A percentile compares a stretch with the other conserved stretches of the same genome.
Conservation (phyloP, 2,113 vertebrate genomes). For the Vidua chalybeata region DNA sequence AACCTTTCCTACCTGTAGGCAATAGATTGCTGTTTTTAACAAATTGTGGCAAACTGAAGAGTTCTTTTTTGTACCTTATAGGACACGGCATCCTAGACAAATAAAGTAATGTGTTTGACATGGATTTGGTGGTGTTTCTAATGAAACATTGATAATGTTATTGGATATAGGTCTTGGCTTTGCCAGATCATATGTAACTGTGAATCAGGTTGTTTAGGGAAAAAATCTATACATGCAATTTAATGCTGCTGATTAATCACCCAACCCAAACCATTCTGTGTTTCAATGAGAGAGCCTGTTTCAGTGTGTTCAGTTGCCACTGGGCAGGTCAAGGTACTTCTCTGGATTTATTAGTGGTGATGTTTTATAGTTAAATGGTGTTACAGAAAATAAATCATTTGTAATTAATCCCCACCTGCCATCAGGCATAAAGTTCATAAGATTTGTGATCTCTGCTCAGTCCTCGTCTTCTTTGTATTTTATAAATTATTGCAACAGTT, state of each 20-base stretch:
- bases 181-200: constrained; percentile 3
- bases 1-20: constrained; percentile 79
- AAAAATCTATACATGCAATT: neutral
- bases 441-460: neutral
- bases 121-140: constrained; percentile 78
- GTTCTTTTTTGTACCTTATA: constrained; percentile 91
- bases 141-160: constrained; percentile 67
- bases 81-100: constrained; percentile 88
- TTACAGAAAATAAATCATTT: constrained; percentile 31
- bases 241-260: neutral
- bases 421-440: neutral
- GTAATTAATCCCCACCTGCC: neutral
- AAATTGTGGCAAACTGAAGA: constrained; percentile 85
- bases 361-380: constrained; percentile 34
- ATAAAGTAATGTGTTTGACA: constrained; percentile 93
- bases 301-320: neutral
- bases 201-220: neutral
- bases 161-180: constrained; percentile 34
- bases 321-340: constrained; percentile 20
- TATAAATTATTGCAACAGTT: neutral
- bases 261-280: neutral
- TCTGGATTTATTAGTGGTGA: constrained; percentile 31
- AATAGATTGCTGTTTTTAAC: constrained; percentile 90
- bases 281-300: neutral
- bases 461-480: neutral